Evolutionary conservation across 1,140 invertebrate genomes (phyloP).

Genomic region (roundworm (Caenorhabditis elegans)): DNA sequence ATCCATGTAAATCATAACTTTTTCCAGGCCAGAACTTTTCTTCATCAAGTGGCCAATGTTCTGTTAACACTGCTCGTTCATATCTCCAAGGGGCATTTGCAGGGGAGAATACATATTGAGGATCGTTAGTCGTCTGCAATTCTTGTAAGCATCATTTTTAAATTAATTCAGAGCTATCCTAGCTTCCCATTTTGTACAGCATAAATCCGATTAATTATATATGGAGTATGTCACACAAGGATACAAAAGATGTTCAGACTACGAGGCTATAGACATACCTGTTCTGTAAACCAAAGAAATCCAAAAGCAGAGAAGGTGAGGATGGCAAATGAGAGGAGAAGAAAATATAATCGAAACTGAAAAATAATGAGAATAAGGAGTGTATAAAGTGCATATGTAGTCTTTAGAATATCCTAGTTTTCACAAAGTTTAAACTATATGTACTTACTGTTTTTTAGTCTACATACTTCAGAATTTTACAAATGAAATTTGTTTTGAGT

Average conservation of each 20-base stretch:
- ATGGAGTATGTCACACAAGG: no score
- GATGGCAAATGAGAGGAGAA: constrained; percentile 51
- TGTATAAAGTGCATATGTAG: not conserved
- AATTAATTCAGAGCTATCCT: no score
- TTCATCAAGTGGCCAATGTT: constrained; percentile 65
- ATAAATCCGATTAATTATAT: no score
- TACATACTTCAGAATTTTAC: no score
- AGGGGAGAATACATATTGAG: constrained; percentile 65
- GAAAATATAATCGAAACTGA: constrained; percentile 45
- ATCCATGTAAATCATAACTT: constrained; percentile 59
- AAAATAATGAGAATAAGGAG: constrained; percentile 6
- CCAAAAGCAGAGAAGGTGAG: constrained; percentile 56
- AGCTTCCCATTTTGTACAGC: no score
- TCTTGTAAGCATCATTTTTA: no score
- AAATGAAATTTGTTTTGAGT: no score
- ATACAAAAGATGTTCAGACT: no score
- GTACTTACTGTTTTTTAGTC: no score
- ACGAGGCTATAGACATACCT: constrained; percentile 39
- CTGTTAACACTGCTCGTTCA: constrained; percentile 56
- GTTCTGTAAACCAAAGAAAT: constrained; percentile 62
- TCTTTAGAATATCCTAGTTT: no score
- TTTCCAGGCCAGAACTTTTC: constrained; percentile 65
- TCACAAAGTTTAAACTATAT: no score
- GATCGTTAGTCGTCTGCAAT: constrained; percentile 62
- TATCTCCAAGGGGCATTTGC: constrained; percentile 63